Conservation (phyloP, 2,113 vertebrate species). For the Salminus brasiliensis region DNA sequence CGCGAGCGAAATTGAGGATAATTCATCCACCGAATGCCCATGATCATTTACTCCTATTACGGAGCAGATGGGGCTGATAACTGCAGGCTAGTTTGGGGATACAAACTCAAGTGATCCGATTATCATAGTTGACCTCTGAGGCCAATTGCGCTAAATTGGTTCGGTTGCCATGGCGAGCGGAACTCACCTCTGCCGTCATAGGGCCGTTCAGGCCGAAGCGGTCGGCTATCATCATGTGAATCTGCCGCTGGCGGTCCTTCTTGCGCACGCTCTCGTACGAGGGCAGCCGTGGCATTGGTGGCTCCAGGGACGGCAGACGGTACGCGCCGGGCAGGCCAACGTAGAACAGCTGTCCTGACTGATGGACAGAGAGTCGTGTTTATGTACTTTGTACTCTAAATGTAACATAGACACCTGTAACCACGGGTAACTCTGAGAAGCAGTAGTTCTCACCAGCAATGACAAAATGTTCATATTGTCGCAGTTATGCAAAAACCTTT, state of each 20-base stretch:
- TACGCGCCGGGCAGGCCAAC: conserved; percentile 78
- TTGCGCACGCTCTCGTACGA: conserved; percentile 82
- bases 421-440: too few relatives aligned
- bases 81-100: neutral
- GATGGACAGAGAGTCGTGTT: conserved; percentile 22
- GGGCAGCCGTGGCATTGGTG: conserved; percentile 73
- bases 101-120: conserved; percentile 12
- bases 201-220: conserved; percentile 81
- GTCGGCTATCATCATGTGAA: conserved; percentile 82
- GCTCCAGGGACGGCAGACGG: conserved; percentile 70
- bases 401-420: too few relatives aligned
- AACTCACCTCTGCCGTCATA: conserved; percentile 74
- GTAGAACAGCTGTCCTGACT: conserved; percentile 78
- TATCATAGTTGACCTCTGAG: conserved; percentile 15
- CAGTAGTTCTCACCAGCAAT: too few relatives aligned
- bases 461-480: too few relatives aligned
- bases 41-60: conserved; percentile 32
- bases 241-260: conserved; percentile 83
- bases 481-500: too few relatives aligned
- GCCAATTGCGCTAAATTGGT: neutral
- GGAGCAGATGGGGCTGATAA: neutral
- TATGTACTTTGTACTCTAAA: too few relatives aligned
- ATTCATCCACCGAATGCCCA: conserved; percentile 13
- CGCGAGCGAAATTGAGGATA: neutral
- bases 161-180: neutral